These are phyloP conservation scores for Brienomyrus longianalis DNA, from an alignment of 2,113 vertebrate genomes.

Conservation along the genomic window DNA sequence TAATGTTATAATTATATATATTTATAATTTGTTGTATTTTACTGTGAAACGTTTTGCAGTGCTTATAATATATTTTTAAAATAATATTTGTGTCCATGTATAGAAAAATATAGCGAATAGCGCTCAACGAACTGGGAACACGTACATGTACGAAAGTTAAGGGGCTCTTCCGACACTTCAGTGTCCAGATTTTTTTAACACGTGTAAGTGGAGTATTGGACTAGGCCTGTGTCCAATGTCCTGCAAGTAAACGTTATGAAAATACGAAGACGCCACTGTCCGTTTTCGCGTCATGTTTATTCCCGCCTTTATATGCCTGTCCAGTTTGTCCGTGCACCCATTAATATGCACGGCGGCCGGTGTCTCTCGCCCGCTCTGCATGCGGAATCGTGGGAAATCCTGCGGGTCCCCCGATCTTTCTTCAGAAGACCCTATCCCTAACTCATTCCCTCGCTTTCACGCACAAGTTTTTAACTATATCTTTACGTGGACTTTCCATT, in stretches of 20 bases:
- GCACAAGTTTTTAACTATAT: too few relatives aligned
- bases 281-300: slow-evolving; percentile 29
- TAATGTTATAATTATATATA: not conserved
- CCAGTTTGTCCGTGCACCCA: slow-evolving; percentile 30
- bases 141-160: not conserved
- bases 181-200: not conserved
- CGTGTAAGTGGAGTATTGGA: not conserved
- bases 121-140: not conserved
- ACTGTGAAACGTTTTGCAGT: not conserved
- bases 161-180: not conserved
- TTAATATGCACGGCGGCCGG: slow-evolving; percentile 25
- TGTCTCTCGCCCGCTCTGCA: not conserved
- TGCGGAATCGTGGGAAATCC: slow-evolving; percentile 44
- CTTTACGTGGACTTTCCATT: too few relatives aligned
- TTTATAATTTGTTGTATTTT: not conserved
- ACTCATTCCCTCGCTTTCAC: not conserved
- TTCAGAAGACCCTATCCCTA: not conserved
- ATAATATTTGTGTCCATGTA: not conserved
- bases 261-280: slow-evolving; percentile 24
- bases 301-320: slow-evolving; percentile 8
- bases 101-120: not conserved
- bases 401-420: not conserved
- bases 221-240: not conserved
- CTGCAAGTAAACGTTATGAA: not conserved
- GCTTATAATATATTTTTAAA: not conserved